These are phyloP conservation scores for Scytalopus superciliaris DNA, from an alignment of 2,113 vertebrate species.

Conservation along the genomic window DNA sequence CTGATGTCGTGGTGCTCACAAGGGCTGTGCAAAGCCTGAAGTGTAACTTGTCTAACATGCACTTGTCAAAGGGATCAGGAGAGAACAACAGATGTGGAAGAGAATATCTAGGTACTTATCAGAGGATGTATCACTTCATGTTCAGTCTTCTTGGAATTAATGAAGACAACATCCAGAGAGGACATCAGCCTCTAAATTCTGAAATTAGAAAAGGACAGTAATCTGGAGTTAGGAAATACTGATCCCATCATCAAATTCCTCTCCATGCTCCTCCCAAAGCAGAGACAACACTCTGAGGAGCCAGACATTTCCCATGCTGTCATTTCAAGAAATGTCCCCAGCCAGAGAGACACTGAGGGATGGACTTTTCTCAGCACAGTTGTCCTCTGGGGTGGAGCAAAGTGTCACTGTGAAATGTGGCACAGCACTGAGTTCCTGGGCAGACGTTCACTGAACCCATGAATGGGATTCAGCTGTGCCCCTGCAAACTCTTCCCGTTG, in stretches of 20 bases:
- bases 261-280: background rate
- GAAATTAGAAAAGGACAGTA: background rate
- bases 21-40: background rate
- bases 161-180: background rate
- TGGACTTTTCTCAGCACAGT: background rate
- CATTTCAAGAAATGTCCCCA: background rate
- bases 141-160: background rate
- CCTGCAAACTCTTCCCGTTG: slow-evolving; percentile 18
- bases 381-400: background rate
- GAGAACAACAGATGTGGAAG: background rate
- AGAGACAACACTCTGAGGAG: background rate
- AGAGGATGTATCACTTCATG: background rate
- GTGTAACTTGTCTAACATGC: background rate
- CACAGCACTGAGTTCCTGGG: background rate
- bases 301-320: background rate
- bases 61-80: background rate
- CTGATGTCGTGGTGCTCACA: background rate
- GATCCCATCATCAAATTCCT: background rate
- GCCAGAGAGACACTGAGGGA: background rate
- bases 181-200: background rate
- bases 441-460: background rate
- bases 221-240: background rate
- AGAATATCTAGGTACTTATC: background rate
- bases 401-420: background rate
- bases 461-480: slow-evolving; percentile 29